Evolutionary conservation across 1,140 invertebrate species (phyloP).

Genomic region (Drosophila subpulchrella): DNA sequence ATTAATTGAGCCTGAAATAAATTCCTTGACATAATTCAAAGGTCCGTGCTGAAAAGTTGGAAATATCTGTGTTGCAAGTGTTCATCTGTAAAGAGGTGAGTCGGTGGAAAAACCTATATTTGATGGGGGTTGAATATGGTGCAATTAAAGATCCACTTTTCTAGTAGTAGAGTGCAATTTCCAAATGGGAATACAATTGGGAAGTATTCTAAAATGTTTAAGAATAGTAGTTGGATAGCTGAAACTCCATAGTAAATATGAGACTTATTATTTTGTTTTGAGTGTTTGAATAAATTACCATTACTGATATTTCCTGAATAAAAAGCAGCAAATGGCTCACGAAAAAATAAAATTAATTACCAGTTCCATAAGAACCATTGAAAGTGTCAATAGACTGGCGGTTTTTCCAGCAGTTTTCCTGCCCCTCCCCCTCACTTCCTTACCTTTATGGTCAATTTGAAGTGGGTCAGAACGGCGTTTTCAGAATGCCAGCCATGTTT

Average conservation of each 20-base stretch:
- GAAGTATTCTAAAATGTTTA: no score
- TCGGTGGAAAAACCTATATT: neutral
- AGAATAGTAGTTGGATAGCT: no score
- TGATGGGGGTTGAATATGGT: neutral
- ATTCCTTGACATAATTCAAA: constrained; percentile 7
- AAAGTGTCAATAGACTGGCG: constrained; percentile 37
- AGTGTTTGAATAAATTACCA: no score
- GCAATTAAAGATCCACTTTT: neutral
- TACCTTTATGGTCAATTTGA: constrained; percentile 66
- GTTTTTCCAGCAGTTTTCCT: neutral
- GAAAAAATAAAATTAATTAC: constrained; percentile 14
- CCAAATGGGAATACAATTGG: neutral
- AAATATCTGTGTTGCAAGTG: neutral
- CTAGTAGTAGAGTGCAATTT: neutral
- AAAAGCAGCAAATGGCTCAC: neutral
- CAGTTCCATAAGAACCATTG: constrained; percentile 9
- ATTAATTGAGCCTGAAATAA: constrained; percentile 48
- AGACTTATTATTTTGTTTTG: no score
- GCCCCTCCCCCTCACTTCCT: neutral
- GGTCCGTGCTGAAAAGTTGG: neutral
- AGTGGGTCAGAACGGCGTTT: constrained; percentile 59
- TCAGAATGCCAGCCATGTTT: constrained; percentile 55
- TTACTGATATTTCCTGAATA: neutral
- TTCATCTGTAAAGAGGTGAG: constrained; percentile 20
- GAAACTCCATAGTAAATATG: no score